Evolutionary conservation across 2,797 vertebrate species (phyloP), one percentile per base, ranked within the genome.

Genomic region (Sitta carolinensis): DNA sequence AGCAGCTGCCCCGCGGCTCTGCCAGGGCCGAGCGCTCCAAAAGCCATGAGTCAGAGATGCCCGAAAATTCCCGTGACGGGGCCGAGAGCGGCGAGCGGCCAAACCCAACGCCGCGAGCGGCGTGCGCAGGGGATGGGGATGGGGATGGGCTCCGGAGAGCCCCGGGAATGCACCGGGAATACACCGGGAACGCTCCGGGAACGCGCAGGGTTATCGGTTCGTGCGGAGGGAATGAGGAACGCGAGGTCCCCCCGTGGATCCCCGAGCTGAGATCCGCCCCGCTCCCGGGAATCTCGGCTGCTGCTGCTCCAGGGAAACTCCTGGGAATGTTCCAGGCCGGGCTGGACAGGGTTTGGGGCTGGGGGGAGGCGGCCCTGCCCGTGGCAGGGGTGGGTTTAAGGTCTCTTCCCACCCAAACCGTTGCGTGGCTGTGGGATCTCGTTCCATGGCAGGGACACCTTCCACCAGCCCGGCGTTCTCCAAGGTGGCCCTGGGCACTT

Each of bases 211-310:
- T n/a, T 27, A 3, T 8, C 1, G 45, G 38, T 73, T 2, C 13
- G 4, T 10, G 29, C 2, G 57, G 21, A 9, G 45, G 38, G 36
- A 54, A 23, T 1, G 2, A 16, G 67, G 38, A 82, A 7, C 47
- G 12, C 12, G 11, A 21, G 34, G 13, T 55, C 18, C 45, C 43
- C 42, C 15, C 0, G 1, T 2, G 58, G 21, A 11, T 25, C 27
- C 1, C 8, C n/a, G 42, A 62, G 34, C 4, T 1, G 4, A n/a
- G 70, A 47, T 1, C 57, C 13, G 0, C 5, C 30, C 48, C 30
- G 0, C 0, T 0, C 5, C 40, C 0, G 76, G 43, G 27, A 4
- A 10, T 1, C 1, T 13, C 62, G 2, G 20, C 48, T 20, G 25
- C 32, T 1, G 8, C 4, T 13, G 16, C 9, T 10, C 42, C 48